Evolutionary conservation across 1,140 invertebrate species (phyloP), one percentile per base, ranked within the genome.

Genomic region (Lucilia sericata): DNA sequence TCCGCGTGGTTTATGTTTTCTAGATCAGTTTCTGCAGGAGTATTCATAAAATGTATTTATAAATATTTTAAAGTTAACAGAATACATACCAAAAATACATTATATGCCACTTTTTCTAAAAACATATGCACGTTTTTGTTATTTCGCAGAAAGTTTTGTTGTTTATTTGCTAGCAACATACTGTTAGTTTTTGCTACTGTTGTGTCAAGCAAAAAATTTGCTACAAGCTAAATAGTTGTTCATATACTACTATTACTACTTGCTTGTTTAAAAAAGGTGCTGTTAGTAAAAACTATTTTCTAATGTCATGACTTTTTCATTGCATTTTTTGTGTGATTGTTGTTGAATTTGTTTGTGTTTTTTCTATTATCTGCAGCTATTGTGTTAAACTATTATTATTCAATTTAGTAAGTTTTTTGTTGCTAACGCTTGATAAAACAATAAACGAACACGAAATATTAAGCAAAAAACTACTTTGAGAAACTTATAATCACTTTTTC

Each of bases 1-100:
- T 84, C 88, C 87, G 84, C 86, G 86, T 25, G 86, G 87, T 21
- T 78, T 83, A 9, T 88, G 86, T 81, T 78, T 87, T 5, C 82
- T 90, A 42, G 89, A 90, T 86, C 82, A 84, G 42, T 82, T 80
- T 81, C 13, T 84, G 36, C 19, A 70, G 42, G 51, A 70, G 7
- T n/a, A 36, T n/a, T 81, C 17, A 70, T 70, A 36, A 82, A 82
- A 36, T 60, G 1, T 10, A 2, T 42, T 42, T 51, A 60, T 19
- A 83, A 74, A 74, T 75, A 51, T 14, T 42, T 36, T 14, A 2
- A 30, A 60, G 42, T 42, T 42, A 42, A 30, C 25, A 30, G 25
- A 30, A 30, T n/a, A n/a, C n/a, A n/a, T n/a, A n/a, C n/a, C 25
- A 30, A 30, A 30, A 3, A 42, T 42, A 42, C n/a, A n/a, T n/a